phyloP scores from a whole-genome alignment of 2,113 vertebrate genomes.

The Phasianus colchicus region DNA sequence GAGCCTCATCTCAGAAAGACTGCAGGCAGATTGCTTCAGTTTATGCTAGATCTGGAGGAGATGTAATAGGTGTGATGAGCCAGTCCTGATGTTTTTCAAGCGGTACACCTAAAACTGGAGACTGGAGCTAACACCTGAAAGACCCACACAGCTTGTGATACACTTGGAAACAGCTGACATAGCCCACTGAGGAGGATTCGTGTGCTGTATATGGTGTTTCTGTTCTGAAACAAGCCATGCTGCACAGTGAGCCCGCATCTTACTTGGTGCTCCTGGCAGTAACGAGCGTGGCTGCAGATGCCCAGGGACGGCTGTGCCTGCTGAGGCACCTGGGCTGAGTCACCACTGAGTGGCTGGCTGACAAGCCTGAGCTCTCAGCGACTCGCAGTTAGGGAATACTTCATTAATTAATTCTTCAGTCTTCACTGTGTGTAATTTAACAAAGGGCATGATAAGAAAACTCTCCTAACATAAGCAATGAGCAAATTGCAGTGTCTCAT shows the following conservation, averaged over 20 bases:
- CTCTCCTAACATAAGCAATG: not conserved
- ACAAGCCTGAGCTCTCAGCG: not conserved
- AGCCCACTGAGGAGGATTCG: not conserved
- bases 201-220: not conserved
- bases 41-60: not conserved
- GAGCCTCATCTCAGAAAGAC: not conserved
- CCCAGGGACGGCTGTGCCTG: not conserved
- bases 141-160: not conserved
- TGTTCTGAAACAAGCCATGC: not conserved
- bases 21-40: not conserved
- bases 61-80: not conserved
- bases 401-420: not conserved
- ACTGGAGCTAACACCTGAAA: not conserved
- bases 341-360: fast-evolving
- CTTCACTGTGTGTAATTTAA: not conserved
- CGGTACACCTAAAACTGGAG: fast-evolving
- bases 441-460: not conserved
- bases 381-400: not conserved
- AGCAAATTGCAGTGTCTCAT: not conserved
- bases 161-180: not conserved
- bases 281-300: not conserved
- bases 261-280: not conserved
- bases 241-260: not conserved
- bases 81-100: not conserved
- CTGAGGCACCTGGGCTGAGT: not conserved